phyloP scores from a whole-genome alignment of 1,140 invertebrate species.

The Trachymyrmex cornetzi region DNA sequence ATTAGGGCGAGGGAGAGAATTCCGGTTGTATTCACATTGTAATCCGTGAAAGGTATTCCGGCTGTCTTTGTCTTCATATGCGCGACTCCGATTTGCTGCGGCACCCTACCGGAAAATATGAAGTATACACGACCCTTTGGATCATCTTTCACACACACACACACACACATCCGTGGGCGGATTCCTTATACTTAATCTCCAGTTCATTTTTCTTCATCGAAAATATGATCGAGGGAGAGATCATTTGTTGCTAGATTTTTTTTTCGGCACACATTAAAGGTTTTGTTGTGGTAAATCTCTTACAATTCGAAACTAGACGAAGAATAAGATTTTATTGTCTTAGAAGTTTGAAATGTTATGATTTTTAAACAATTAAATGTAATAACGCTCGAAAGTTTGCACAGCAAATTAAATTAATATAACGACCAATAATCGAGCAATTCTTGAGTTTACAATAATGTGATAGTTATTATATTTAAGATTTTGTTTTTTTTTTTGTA shows the following conservation, averaged over 20 bases:
- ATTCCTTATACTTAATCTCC: slow-evolving; percentile 3
- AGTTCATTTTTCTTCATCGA: neutral
- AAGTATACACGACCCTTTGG: neutral
- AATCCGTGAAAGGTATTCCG: slow-evolving; percentile 46
- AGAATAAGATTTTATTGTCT: neutral
- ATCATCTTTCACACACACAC: neutral
- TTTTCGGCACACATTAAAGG: neutral
- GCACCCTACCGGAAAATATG: slow-evolving; percentile 32
- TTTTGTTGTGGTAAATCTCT: neutral
- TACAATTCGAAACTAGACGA: neutral
- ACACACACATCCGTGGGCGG: neutral
- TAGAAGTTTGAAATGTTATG: neutral
- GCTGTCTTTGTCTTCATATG: slow-evolving; percentile 54
- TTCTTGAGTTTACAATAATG: too few relatives aligned
- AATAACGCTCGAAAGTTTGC: too few relatives aligned
- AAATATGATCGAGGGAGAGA: neutral
- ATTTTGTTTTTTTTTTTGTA: neutral
- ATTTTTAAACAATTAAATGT: too few relatives aligned
- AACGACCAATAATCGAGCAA: too few relatives aligned
- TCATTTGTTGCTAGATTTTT: neutral
- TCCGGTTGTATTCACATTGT: slow-evolving; percentile 18
- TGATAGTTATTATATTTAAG: too few relatives aligned
- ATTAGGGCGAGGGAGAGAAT: neutral
- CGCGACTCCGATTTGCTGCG: slow-evolving; percentile 19
- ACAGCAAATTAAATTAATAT: too few relatives aligned